Conservation (phyloP, 92 coral and sea anemone species). For the Porites evermanni region DNA sequence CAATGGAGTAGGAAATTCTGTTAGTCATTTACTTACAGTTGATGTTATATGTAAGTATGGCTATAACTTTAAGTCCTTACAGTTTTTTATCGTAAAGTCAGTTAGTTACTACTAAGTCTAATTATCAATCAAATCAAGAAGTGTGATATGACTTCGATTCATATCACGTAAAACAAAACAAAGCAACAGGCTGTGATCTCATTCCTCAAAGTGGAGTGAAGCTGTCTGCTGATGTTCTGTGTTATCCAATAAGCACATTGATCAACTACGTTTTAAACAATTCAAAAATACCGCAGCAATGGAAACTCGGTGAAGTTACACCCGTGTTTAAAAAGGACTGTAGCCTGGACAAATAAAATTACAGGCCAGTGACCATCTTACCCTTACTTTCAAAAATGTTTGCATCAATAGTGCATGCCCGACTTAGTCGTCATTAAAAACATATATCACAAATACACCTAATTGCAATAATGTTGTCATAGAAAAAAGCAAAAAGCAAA, state of each 20-base stretch:
- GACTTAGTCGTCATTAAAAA: constrained; percentile 21
- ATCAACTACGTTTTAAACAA: constrained; percentile 23
- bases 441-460: constrained; percentile 26
- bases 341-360: not conserved
- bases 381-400: not conserved
- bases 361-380: not conserved
- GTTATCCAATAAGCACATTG: constrained; percentile 56
- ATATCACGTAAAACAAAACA: constrained; percentile 36
- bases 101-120: too few species aligned
- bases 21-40: not conserved
- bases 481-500: too few species aligned
- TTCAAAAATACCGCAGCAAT: not conserved
- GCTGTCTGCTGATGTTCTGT: constrained; percentile 62
- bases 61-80: too few species aligned
- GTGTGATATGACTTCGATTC: too few species aligned
- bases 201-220: constrained; percentile 59
- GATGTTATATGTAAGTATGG: not conserved
- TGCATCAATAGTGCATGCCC: not conserved
- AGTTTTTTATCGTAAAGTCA: too few species aligned
- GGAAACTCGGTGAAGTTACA: not conserved
- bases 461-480: too few species aligned
- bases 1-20: not conserved
- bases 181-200: constrained; percentile 60
- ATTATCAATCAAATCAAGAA: too few species aligned
- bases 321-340: not conserved